Evolutionary conservation across 2,797 vertebrate genomes (phyloP).

Genomic region (Aldrovandia affinis): DNA sequence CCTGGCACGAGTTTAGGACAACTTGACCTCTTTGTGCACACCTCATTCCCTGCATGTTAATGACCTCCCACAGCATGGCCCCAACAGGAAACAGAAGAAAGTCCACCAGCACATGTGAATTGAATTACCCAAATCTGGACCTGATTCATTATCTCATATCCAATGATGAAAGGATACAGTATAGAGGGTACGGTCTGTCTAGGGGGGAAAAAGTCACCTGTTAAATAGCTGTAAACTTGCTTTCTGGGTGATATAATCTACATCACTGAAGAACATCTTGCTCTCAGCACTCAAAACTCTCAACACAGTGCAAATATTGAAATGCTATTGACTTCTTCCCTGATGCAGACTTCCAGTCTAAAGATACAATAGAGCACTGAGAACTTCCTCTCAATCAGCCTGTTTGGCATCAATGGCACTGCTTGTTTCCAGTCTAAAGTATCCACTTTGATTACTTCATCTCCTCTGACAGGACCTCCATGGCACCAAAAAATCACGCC

Average conservation of each 20-base stretch:
- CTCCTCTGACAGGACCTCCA: background rate
- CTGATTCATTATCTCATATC: constrained; percentile 16
- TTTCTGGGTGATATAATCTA: constrained; percentile 24
- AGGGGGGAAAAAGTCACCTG: constrained; percentile 14
- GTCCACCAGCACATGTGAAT: constrained; percentile 22
- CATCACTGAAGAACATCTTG: constrained; percentile 11
- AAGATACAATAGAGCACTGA: background rate
- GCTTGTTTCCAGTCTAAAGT: background rate
- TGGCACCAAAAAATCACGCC: background rate
- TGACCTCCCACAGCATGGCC: constrained; percentile 15
- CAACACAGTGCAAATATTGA: background rate
- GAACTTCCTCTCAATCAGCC: background rate
- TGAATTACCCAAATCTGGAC: constrained; percentile 26
- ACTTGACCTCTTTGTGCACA: constrained; percentile 6
- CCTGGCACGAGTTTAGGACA: constrained; percentile 15
- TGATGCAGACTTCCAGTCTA: background rate
- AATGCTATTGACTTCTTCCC: background rate
- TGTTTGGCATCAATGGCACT: background rate
- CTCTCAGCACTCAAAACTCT: background rate
- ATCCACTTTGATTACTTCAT: background rate
- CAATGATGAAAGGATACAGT: constrained; percentile 16
- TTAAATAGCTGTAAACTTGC: constrained; percentile 20
- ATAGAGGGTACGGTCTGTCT: background rate
- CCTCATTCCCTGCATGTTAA: constrained; percentile 30
- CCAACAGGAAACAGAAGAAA: constrained; percentile 26